These are phyloP conservation scores for Nipponia nippon DNA, from an alignment of 2,113 vertebrate genomes.

Conservation along the genomic window DNA sequence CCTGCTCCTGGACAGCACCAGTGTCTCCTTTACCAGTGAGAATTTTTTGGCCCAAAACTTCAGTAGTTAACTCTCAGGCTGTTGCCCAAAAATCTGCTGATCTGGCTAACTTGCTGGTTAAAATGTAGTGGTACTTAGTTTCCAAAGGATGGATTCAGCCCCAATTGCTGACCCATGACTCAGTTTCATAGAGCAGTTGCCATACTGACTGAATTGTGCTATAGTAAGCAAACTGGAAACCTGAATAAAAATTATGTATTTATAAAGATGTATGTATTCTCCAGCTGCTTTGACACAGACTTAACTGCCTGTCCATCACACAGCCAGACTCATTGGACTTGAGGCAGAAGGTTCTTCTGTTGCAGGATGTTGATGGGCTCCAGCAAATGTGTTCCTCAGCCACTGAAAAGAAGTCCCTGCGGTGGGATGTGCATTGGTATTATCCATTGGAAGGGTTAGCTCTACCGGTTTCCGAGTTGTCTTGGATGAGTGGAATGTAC, in stretches of 20 bases:
- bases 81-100: not conserved
- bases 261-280: not conserved
- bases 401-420: not conserved
- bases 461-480: not conserved
- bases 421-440: not conserved
- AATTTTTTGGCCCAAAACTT: not conserved
- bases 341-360: not conserved
- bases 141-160: not conserved
- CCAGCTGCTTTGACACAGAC: not conserved
- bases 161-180: not conserved
- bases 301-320: not conserved
- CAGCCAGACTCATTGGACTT: not conserved
- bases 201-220: not conserved
- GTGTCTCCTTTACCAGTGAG: not conserved
- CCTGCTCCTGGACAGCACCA: not conserved
- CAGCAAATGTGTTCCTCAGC: not conserved
- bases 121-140: not conserved
- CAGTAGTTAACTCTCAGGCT: not conserved
- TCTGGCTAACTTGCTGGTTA: not conserved
- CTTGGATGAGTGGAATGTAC: not conserved
- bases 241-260: not conserved
- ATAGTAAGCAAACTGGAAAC: not conserved
- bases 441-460: not conserved
- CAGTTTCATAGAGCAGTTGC: not conserved
- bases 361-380: not conserved